Evolutionary conservation across 2,113 vertebrate genomes (phyloP).

Genomic region (Ochotona princeps): DNA sequence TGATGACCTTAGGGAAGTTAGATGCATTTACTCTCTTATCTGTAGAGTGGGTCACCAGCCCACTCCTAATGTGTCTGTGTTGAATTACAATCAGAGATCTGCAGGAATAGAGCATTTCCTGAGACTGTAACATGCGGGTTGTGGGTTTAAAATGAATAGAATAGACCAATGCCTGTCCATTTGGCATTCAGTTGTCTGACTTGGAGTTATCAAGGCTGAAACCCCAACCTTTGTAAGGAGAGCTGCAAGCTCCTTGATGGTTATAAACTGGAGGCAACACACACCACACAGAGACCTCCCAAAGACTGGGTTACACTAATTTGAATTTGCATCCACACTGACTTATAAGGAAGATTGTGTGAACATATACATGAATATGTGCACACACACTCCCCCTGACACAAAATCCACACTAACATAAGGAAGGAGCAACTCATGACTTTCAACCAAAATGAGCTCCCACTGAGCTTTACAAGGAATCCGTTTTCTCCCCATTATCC

Average conservation of each 20-base stretch:
- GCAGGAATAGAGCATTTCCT: too few relatives aligned
- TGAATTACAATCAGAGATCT: neutral
- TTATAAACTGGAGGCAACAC: fast-evolving
- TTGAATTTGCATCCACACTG: neutral
- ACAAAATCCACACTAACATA: neutral
- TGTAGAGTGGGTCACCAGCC: neutral
- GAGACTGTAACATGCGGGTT: neutral
- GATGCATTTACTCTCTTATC: neutral
- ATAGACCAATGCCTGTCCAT: neutral
- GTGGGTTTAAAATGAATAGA: constrained; percentile 23
- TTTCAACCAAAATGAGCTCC: neutral
- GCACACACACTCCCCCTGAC: neutral
- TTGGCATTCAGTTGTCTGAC: neutral
- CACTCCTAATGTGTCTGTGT: neutral
- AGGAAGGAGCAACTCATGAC: neutral
- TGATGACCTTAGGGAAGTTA: neutral
- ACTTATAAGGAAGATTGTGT: neutral
- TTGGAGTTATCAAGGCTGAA: constrained; percentile 7
- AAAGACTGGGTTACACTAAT: neutral
- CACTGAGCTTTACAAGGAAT: neutral
- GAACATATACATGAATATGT: too few relatives aligned
- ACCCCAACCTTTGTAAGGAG: neutral
- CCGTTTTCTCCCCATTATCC: neutral
- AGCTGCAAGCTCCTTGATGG: too few relatives aligned
- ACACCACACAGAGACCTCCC: neutral